Conservation (phyloP, 2,113 vertebrate species). For the Hemibagrus wyckioides region DNA sequence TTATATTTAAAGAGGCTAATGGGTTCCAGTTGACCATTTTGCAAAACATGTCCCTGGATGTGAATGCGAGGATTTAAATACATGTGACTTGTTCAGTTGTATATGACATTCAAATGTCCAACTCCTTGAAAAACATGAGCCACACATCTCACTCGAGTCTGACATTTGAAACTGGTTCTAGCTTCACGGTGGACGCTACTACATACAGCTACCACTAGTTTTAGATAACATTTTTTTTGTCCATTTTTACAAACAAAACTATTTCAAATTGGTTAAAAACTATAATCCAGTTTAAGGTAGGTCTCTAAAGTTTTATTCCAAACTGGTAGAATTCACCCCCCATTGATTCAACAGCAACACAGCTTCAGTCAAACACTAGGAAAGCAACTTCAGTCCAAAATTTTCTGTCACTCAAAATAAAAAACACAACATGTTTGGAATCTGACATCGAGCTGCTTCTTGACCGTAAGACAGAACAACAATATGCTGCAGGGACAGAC, state of each 20-base stretch:
- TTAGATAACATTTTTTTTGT: neutral
- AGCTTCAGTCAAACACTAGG: neutral
- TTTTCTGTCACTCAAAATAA: neutral
- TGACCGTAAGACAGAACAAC: neutral
- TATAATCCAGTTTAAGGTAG: neutral
- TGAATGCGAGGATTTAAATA: neutral
- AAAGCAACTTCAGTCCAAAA: neutral
- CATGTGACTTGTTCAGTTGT: neutral
- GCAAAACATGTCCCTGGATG: neutral
- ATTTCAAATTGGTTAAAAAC: neutral
- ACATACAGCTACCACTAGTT: neutral
- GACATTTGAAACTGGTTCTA: neutral
- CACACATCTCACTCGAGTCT: neutral
- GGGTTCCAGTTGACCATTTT: neutral
- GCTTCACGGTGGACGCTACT: neutral
- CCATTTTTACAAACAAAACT: neutral
- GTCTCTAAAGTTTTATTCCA: neutral
- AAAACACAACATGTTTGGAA: neutral
- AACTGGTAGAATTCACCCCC: neutral
- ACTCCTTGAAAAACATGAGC: neutral
- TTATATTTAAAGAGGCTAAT: neutral
- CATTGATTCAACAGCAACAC: neutral
- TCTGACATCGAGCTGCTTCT: neutral
- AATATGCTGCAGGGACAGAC: neutral
- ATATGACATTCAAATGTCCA: neutral